Evolutionary conservation across 2,797 vertebrate species (phyloP), one percentile per base, ranked within the genome.

Genomic region (Pelochelys cantorii): DNA sequence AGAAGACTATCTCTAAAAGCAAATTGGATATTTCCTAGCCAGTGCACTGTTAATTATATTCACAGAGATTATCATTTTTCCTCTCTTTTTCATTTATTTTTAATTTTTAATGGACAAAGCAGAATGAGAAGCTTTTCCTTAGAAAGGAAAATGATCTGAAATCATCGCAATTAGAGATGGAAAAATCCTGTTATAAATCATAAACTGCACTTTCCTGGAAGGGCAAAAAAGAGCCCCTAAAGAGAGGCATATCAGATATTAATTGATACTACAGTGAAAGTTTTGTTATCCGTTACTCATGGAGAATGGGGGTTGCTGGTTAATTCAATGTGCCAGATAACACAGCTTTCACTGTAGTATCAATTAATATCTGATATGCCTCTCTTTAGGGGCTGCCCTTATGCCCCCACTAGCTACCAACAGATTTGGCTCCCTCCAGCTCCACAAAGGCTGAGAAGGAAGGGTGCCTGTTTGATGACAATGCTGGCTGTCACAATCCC

Each of bases 101-200:
- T 52, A 65, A 29, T 77, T 84, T 37, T 91, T 62, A 20, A 15
- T 53, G 13, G 4, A 34, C 68, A 15, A 22, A 78, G 8, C 6
- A 2, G 62, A 77, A 56, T 83, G 3, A 31, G 52, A 80, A 3
- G 25, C 0, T 23, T 83, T 90, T 93, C 53, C n/a, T 93, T 23
- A 85, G 1, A 65, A 34, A 60, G 5, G 62, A 55, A 81, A 79
- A 2, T 0, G 0, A 18, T 60, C 0, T 11, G 78, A 59, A 7
- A 77, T 84, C 9, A 42, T 83, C 59, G 34, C 83, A 78, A 25
- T 74, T 74, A 42, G 53, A 56, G 4, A 13, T 14, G 4, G 25
- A 89, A 37, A 81, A 91, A 22, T 17, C 13, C 77, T 84, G 57
- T 4, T 34, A 17, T 48, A 48, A 4, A 54, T 71, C 15, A 80